Evolutionary conservation across 2,797 vertebrate species (phyloP).

Genomic region (Heteromormyrus szaboi): DNA sequence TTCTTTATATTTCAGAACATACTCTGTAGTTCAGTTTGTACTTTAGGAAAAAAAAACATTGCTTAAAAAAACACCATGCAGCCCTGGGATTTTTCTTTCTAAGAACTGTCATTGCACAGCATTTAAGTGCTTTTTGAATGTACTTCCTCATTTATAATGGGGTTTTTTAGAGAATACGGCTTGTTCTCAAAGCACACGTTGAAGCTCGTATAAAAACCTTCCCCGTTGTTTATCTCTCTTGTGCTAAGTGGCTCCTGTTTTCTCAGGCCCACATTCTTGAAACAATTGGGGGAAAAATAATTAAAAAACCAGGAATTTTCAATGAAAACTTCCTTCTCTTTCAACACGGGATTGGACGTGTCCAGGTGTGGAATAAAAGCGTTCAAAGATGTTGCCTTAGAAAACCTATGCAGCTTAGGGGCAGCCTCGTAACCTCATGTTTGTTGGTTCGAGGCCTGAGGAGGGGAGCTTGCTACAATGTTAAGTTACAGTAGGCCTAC

Average conservation of each 20-base stretch:
- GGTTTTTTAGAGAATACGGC: neutral
- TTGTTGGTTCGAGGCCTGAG: neutral
- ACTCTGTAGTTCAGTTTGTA: neutral
- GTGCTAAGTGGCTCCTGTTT: neutral
- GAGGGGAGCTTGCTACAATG: neutral
- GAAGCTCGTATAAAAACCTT: neutral
- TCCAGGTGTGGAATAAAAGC: neutral
- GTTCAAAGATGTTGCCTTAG: neutral
- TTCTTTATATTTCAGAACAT: neutral
- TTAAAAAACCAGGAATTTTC: neutral
- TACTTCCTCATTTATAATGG: neutral
- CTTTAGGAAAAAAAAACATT: neutral
- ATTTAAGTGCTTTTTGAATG: neutral
- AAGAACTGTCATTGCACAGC: neutral
- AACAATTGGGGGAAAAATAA: neutral
- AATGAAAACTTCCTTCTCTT: neutral
- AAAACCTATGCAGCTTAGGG: neutral
- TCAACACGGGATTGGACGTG: neutral
- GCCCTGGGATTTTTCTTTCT: neutral
- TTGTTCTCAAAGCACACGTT: neutral
- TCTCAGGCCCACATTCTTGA: neutral
- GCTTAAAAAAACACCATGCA: neutral
- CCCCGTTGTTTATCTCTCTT: neutral
- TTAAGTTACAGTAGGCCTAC: neutral
- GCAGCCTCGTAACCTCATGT: neutral